phyloP scores from a whole-genome alignment of 2,797 vertebrate genomes.

The Anabas testudineus region DNA sequence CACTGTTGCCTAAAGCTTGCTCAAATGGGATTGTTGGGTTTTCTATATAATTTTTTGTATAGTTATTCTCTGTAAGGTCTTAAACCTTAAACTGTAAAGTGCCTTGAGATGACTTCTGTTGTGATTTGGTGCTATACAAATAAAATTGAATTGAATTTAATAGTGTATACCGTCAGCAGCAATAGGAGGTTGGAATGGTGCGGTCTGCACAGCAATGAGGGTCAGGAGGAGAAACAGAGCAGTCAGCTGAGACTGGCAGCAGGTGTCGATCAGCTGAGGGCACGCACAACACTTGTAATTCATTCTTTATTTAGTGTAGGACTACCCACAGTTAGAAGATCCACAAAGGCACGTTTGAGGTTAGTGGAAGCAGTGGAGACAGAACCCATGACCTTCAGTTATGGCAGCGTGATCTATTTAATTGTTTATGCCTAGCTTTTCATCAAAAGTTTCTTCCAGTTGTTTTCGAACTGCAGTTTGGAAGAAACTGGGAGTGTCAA shows the following conservation, averaged over 20 bases:
- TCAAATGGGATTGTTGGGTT: too few relatives aligned
- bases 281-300: neutral
- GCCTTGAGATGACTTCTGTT: too few relatives aligned
- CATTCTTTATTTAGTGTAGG: neutral
- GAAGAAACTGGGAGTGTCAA: too few relatives aligned
- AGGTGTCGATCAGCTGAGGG: slow-evolving; percentile 5
- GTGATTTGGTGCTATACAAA: too few relatives aligned
- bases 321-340: neutral
- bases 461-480: too few relatives aligned
- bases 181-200: neutral
- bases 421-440: too few relatives aligned
- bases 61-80: too few relatives aligned
- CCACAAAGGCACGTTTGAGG: neutral
- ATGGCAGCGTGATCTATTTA: too few relatives aligned
- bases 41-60: too few relatives aligned
- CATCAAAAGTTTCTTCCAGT: neutral
- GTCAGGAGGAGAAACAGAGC: neutral
- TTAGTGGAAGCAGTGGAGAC: neutral
- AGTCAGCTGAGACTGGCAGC: neutral
- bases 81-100: too few relatives aligned
- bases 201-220: neutral
- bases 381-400: neutral
- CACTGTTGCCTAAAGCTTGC: too few relatives aligned
- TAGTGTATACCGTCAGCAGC: neutral
- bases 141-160: too few relatives aligned